phyloP scores from a whole-genome alignment of 2,888 invertebrate genomes.

The Eledone cirrhosa region DNA sequence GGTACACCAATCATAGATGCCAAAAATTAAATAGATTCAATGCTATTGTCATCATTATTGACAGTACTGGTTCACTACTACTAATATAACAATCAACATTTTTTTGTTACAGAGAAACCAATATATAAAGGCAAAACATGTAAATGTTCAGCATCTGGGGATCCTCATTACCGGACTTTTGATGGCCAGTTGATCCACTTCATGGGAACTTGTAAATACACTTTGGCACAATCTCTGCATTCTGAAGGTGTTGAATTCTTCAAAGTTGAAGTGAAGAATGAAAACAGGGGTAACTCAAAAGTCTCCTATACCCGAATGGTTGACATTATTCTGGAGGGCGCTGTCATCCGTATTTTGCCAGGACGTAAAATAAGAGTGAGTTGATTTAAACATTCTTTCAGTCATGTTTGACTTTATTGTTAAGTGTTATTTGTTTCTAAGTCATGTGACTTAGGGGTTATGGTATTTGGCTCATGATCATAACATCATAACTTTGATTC shows the following conservation, averaged over 20 bases:
- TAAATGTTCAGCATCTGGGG: not conserved
- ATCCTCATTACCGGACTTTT: not conserved
- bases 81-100: too few species aligned
- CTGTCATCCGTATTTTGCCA: not conserved
- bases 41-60: too few species aligned
- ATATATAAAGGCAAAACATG: not conserved
- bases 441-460: too few species aligned
- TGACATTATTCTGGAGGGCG: not conserved
- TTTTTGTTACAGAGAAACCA: too few species aligned
- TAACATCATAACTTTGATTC: too few species aligned
- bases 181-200: slow-evolving; percentile 1
- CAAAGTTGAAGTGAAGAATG: not conserved
- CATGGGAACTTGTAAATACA: not conserved
- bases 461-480: too few species aligned
- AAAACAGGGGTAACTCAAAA: not conserved
- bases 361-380: not conserved
- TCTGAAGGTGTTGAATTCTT: not conserved
- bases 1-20: too few species aligned
- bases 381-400: not conserved
- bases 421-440: too few species aligned
- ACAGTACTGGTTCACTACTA: too few species aligned
- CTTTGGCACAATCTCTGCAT: not conserved
- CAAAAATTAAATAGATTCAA: too few species aligned
- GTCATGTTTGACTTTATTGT: too few species aligned
- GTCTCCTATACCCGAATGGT: not conserved